Evolutionary conservation across 2,888 invertebrate genomes (phyloP), one percentile per base, ranked within the genome.

Genomic region (Lampropteryx suffumata): DNA sequence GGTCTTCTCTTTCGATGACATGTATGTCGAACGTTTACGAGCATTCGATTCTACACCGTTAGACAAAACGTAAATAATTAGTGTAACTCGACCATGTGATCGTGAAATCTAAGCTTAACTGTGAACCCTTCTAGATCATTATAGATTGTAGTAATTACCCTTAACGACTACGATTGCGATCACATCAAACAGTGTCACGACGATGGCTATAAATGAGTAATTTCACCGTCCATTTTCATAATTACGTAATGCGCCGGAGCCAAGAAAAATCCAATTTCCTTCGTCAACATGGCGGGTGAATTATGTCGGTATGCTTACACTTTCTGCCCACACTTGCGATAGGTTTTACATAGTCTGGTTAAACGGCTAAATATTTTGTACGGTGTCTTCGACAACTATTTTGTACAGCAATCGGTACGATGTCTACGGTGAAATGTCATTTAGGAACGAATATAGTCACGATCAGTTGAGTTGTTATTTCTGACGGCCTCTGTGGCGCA

Each of bases 151-250:
- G 51, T 62, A 61, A 62, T 62, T 52, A 59, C 52, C 37, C 28
- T 52, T 61, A 62, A 62, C 54, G 55, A 55, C 53, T 47, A 14
- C 42, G 68, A 69, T 67, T 58, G 60, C 61, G 28, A 71, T 71
- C 70, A 62, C 55, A 42, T 52, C 58, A 42, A 48, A 52, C 49
- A 49, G 55, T 64, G 69, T 67, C 67, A 56, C 59, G 67, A 56
- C 59, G 67, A 71, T 67, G 57, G 57, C 64, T 55, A 61, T 64
- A 69, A 77, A 74, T 69, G 68, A 75, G 71, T 75, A 67, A 74
- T 76, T 75, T 68, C 60, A 57, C 60, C 36, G 54, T 59, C 66
- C 55, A 73, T 73, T 74, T 69, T 61, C 70, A 70, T 77, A 73
- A 77, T 69, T 72, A 69, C 68, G 63, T 65, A 67, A 73, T 57